Base-by-base conservation (phyloP, 2,888 invertebrate species). In the Eubasilissa splendida region DNA sequence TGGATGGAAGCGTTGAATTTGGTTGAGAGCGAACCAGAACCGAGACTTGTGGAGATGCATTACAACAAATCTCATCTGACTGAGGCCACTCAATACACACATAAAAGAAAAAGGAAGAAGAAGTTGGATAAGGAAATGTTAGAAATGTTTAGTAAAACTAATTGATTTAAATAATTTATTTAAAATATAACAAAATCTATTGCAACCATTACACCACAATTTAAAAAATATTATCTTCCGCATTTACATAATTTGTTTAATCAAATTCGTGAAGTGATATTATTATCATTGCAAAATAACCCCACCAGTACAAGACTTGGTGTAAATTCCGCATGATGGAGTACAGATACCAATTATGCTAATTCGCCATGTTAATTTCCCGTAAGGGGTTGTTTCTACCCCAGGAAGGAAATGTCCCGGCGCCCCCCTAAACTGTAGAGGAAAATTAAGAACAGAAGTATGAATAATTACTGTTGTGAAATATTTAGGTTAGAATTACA, bases 271-370 rank as follows among this genome's bases (percentile, higher is more conserved):
- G 9, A 14, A 54, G 53, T 54, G 52, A 70, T 70, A 53, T 12
- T 33, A 66, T 31, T 52, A 68, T 74, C 58, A 60, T n/a, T 63
- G 53, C 63, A 73, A 73, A 74, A 56, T 54, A 42, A 58, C 75
- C 70, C 68, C 79, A 56, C 66, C 22, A 31, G 66, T 52, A 22
- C 58, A 66, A n/a, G 71, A 73, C 42, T 42, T 42, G 63, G 63
- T 14, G 75, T 74, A 79, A 80, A 58, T 81, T 81, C 81, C 81
- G 76, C 70, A 70, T 74, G 80, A 54, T 52, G 33, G 68, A 73
- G 65, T 52, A 54, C 77, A 80, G 82, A 80, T 82, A 78, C 77
- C 83, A 83, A 83, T 83, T 83, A 83, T 83, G 83, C 83, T 83
- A 83, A 83, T 83, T 66, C 74, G 33, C 79, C 74, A 73, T 76